Base-by-base conservation (phyloP, 1,140 invertebrate species). In the Heliconius eleuchia region DNA sequence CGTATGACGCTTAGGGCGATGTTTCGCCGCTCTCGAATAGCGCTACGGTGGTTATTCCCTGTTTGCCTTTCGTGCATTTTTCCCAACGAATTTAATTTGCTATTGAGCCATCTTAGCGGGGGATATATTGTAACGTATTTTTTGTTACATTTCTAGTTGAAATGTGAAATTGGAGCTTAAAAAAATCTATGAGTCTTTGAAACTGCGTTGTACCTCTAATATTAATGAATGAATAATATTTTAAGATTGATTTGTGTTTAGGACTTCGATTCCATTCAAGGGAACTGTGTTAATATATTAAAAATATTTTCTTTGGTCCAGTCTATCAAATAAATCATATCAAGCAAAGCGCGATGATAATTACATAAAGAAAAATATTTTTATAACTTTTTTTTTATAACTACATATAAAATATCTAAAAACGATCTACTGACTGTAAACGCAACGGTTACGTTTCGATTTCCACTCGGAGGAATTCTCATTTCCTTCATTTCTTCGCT, bases 31-130 rank as follows among this genome's bases (percentile, higher is more conserved):
- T 82, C 80, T 74, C 79, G 74, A 80, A 81, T 79, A 80, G 77
- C 78, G 80, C 50, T 74, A 74, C 57, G 80, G 80, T 78, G 79
- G 73, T 83, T 83, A 74, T 82, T 83, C 75, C 76, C 82, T 71
- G 80, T 79, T 81, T 75, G 79, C 82, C 79, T 83, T 76, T 81
- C 83, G 74, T 79, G 55, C 79, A 72, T 81, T 82, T 82, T 84
- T 79, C 79, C 70, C 50, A 30, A 71, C 52, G 75, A 83, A 83
- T 83, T 85, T 82, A 79, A 82, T 83, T 83, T 85, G 74, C 75
- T 73, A 79, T 81, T 81, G 80, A 77, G 50, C 60, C 75, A 34
- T 82, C 73, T 71, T 72, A 79, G 71, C 72, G 73, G 73, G 39
- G 11, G 50, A 39, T 30, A 60, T 30, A 30, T 66, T 30, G 60